phyloP scores from a whole-genome alignment of 2,888 invertebrate genomes.

The Thereva nobilitata region DNA sequence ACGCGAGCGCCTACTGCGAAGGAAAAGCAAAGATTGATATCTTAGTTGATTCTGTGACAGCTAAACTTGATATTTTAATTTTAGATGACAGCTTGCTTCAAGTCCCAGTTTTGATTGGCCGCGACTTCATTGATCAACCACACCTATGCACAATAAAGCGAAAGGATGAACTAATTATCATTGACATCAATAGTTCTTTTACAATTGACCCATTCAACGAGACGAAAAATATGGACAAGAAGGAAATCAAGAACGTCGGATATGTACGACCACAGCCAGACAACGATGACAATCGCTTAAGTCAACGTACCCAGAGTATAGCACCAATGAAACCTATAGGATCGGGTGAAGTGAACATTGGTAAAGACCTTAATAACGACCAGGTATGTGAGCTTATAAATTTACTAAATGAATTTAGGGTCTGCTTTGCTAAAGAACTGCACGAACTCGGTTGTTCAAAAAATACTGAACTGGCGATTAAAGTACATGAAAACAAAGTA shows the following conservation, averaged over 20 bases:
- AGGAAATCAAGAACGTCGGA: no score
- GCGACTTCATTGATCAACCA: conserved; percentile 1
- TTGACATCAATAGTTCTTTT: background rate
- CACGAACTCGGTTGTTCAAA: conserved; percentile 2
- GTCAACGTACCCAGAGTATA: no score
- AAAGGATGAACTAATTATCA: background rate
- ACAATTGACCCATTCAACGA: no score
- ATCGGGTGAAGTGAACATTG: background rate
- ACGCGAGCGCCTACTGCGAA: background rate
- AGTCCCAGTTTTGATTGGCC: background rate
- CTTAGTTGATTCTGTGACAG: background rate
- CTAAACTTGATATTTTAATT: no score
- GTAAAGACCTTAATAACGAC: background rate
- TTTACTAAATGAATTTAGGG: background rate
- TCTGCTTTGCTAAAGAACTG: conserved; percentile 6
- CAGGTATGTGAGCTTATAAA: background rate
- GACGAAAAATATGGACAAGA: no score
- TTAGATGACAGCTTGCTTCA: no score
- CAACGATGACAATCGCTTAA: no score
- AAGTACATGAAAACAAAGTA: background rate
- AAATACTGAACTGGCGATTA: background rate
- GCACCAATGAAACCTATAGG: no score
- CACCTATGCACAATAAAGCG: background rate
- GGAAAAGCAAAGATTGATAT: background rate
- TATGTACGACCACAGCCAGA: no score